Percentiles rank a stretch among this genome's conserved stretches.
phyloP scores from a whole-genome alignment of 2,888 invertebrate genomes.

The Aphidoletes aphidimyza region DNA sequence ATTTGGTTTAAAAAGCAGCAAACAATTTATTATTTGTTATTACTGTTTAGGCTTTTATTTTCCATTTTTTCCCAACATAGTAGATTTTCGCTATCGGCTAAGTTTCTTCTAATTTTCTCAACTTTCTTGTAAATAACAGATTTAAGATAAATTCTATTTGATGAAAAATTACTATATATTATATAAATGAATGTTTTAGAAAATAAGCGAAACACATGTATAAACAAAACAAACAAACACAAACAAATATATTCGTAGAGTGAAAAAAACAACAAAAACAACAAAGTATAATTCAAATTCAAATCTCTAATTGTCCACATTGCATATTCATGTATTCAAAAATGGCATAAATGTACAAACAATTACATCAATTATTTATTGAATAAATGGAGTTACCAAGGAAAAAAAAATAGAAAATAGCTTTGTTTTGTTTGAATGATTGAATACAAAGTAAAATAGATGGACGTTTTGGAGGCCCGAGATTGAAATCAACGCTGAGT shows the following conservation, averaged over 20 bases:
- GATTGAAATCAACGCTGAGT: too few relatives aligned
- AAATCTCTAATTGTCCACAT: slow-evolving; percentile 19
- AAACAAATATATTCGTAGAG: neutral
- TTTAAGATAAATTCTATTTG: neutral
- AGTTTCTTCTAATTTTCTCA: too few relatives aligned
- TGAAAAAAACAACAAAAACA: too few relatives aligned
- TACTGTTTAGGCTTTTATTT: neutral
- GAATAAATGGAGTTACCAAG: slow-evolving; percentile 26
- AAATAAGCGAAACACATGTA: neutral
- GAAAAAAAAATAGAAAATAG: neutral
- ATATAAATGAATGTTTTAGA: neutral
- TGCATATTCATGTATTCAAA: slow-evolving; percentile 14
- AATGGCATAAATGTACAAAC: slow-evolving; percentile 44
- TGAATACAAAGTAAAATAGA: too few relatives aligned
- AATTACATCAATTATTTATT: slow-evolving; percentile 45
- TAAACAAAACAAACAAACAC: too few relatives aligned
- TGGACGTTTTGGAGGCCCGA: too few relatives aligned
- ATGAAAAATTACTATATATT: too few relatives aligned
- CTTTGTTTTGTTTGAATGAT: neutral
- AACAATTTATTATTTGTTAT: slow-evolving; percentile 43
- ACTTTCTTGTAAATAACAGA: slow-evolving; percentile 1
- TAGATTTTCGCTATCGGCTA: slow-evolving; percentile 20
- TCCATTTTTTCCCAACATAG: too few relatives aligned
- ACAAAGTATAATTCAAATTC: too few relatives aligned
- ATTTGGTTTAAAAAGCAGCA: neutral